These are phyloP conservation scores for Chrysomela aeneicollis DNA, from an alignment of 2,888 invertebrate genomes.

Conservation along the genomic window DNA sequence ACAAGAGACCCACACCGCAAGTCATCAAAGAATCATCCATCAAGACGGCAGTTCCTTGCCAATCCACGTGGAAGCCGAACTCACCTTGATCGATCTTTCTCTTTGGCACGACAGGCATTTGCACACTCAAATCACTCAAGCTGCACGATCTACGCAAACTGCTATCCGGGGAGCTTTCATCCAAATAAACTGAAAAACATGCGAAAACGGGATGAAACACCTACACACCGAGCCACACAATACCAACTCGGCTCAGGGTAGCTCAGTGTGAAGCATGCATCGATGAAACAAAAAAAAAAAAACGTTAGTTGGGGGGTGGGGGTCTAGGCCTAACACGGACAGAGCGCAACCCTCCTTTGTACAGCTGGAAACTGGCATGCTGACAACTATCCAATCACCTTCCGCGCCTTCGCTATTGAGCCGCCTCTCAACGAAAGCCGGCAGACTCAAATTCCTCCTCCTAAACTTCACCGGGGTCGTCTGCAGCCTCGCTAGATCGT, in stretches of 20 bases:
- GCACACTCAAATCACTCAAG: constrained; percentile 72
- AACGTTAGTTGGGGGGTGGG: constrained; percentile 24
- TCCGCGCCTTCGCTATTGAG: constrained; percentile 42
- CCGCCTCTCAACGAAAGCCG: constrained; percentile 52
- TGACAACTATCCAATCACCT: constrained; percentile 41
- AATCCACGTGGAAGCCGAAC: too few relatives aligned
- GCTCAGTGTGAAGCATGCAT: constrained; percentile 15
- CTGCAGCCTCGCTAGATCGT: constrained; percentile 61
- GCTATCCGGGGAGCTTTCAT: constrained; percentile 60
- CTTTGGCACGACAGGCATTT: constrained; percentile 54
- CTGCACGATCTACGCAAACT: constrained; percentile 83
- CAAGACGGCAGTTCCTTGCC: too few relatives aligned
- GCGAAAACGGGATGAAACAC: constrained; percentile 48
- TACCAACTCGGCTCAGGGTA: background rate
- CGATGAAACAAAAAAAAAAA: constrained; percentile 47
- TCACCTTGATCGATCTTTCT: constrained; percentile 57
- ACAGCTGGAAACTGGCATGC: constrained; percentile 38
- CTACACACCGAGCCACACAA: constrained; percentile 36
- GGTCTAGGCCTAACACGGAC: constrained; percentile 26
- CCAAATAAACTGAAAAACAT: constrained; percentile 57
- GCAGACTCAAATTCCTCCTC: constrained; percentile 70
- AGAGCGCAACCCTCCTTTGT: constrained; percentile 29
- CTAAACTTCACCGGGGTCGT: constrained; percentile 65
- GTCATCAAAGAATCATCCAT: background rate
- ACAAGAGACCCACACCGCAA: too few relatives aligned